These are phyloP conservation scores for Troides oblongomaculatus DNA, from an alignment of 2,888 invertebrate species.

Conservation along the genomic window DNA sequence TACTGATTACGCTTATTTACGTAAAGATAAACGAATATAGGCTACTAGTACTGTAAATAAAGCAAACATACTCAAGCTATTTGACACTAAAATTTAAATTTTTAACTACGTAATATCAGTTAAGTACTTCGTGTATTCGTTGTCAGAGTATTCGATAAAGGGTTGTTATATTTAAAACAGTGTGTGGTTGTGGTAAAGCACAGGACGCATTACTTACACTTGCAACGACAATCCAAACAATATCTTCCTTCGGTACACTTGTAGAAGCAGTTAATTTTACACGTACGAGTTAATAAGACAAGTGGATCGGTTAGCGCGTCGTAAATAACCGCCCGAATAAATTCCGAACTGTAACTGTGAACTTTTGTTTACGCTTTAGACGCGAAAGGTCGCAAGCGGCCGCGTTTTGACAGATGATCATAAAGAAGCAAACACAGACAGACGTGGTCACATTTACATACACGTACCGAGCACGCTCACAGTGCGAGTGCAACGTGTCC, in stretches of 20 bases:
- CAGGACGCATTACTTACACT: slow-evolving; percentile 63
- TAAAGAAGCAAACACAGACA: slow-evolving; percentile 62
- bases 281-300: slow-evolving; percentile 73
- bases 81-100: background rate
- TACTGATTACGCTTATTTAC: slow-evolving; percentile 58
- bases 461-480: slow-evolving; percentile 44
- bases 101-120: too few species aligned
- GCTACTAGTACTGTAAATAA: slow-evolving; percentile 15
- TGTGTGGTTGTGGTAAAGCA: background rate
- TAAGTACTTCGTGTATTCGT: background rate
- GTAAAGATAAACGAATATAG: slow-evolving; percentile 17
- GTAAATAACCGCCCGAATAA: slow-evolving; percentile 67
- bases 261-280: slow-evolving; percentile 66
- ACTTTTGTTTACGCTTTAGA: slow-evolving; percentile 78
- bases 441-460: slow-evolving; percentile 71
- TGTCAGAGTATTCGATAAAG: background rate
- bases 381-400: slow-evolving; percentile 75
- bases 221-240: slow-evolving; percentile 69
- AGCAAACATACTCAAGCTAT: background rate
- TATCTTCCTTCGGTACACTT: slow-evolving; percentile 55
- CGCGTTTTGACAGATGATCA: slow-evolving; percentile 77
- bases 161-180: background rate
- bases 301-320: slow-evolving; percentile 59
- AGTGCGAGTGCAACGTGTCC: slow-evolving; percentile 34
- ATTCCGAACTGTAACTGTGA: slow-evolving; percentile 51